Conservation (phyloP, 2,113 vertebrate genomes). For the Ramphastos sulfuratus region DNA sequence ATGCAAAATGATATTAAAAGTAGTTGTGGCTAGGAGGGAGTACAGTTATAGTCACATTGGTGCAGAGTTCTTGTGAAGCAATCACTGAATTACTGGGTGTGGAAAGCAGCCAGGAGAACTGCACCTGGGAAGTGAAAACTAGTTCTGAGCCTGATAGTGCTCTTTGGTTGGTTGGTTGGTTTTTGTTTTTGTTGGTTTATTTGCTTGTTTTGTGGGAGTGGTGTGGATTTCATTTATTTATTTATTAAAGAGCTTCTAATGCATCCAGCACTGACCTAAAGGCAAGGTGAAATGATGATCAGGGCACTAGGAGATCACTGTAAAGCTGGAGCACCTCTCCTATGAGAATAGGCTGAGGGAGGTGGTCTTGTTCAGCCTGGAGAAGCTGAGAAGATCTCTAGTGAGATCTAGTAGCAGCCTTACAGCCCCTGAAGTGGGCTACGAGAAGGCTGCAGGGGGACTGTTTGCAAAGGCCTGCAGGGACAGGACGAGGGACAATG, state of each 20-base stretch:
- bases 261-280: background rate
- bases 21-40: background rate
- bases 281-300: background rate
- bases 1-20: background rate
- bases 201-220: no score
- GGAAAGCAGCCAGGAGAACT: constrained; percentile 39
- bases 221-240: background rate
- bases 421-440: no score
- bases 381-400: no score
- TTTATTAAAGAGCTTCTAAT: background rate
- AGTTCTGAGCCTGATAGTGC: background rate
- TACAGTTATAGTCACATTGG: background rate
- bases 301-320: no score
- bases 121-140: constrained; percentile 39
- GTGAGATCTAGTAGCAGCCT: no score
- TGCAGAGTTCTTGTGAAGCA: constrained; percentile 5
- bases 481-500: no score
- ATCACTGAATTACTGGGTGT: constrained; percentile 24
- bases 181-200: no score
- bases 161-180: background rate
- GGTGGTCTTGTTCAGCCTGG: no score
- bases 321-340: no score
- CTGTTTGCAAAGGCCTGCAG: no score
- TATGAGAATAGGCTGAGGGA: no score
- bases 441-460: no score